Conservation (phyloP, 2,888 invertebrate species). For the Lasioglossum morio region DNA sequence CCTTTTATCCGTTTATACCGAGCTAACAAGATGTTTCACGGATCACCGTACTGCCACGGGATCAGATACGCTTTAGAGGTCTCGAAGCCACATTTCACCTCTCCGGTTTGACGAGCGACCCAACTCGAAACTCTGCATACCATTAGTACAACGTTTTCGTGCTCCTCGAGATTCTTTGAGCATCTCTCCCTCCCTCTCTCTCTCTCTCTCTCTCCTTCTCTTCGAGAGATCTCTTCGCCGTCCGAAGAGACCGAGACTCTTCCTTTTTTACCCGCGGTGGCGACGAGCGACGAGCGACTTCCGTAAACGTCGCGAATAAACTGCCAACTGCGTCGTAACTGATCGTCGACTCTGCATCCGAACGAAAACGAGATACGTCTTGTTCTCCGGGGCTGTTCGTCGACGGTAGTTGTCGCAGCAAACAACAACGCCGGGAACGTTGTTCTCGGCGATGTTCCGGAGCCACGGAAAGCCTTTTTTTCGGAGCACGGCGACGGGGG, state of each 20-base stretch:
- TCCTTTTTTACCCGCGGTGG: not conserved
- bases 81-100: slow-evolving; percentile 76
- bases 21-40: slow-evolving; percentile 83
- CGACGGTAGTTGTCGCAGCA: not conserved
- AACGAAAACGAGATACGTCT: not conserved
- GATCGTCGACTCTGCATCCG: not conserved
- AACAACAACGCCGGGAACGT: slow-evolving; percentile 50
- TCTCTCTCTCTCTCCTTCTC: not conserved
- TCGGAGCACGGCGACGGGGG: slow-evolving; percentile 50
- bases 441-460: slow-evolving; percentile 66
- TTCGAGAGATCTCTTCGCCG: not conserved
- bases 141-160: slow-evolving; percentile 78
- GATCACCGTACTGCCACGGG: slow-evolving; percentile 79
- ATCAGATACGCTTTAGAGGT: slow-evolving; percentile 80
- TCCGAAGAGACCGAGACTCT: not conserved
- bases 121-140: slow-evolving; percentile 81
- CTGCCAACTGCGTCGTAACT: not conserved
- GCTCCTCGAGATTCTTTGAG: slow-evolving; percentile 63
- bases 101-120: slow-evolving; percentile 74
- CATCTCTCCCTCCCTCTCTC: not conserved
- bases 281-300: not conserved
- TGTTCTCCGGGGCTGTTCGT: not conserved
- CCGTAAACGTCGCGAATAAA: not conserved
- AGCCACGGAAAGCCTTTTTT: slow-evolving; percentile 47
- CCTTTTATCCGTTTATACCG: slow-evolving; percentile 73